Percentiles rank a stretch among this genome's conserved stretches.
phyloP scores from a whole-genome alignment of 2,888 invertebrate species.

The Eugnorisma glareosa region DNA sequence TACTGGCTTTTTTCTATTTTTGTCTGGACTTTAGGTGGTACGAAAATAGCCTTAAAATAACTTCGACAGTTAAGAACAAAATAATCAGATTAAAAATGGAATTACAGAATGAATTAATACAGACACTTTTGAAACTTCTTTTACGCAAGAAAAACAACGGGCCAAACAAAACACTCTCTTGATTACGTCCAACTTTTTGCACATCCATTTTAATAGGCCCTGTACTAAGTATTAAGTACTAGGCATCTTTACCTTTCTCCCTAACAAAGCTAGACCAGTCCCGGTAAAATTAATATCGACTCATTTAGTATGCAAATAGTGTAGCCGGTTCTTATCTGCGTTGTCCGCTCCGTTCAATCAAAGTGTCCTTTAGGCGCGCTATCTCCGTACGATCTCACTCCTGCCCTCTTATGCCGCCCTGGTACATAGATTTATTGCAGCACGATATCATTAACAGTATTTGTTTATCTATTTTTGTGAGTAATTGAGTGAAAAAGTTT shows the following conservation, averaged over 20 bases:
- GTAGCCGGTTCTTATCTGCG: slow-evolving; percentile 82
- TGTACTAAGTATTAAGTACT: slow-evolving; percentile 53
- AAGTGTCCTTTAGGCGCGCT: slow-evolving; percentile 86
- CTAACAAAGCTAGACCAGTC: slow-evolving; percentile 71
- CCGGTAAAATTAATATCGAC: slow-evolving; percentile 86
- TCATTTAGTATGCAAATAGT: slow-evolving; percentile 90
- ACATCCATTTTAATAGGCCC: slow-evolving; percentile 63
- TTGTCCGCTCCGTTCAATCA: slow-evolving; percentile 89
- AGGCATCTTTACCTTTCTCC: slow-evolving; percentile 61
- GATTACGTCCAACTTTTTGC: slow-evolving; percentile 36
- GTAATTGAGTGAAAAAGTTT: slow-evolving; percentile 69
- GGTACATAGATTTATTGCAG: slow-evolving; percentile 83
- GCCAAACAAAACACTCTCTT: slow-evolving; percentile 33
- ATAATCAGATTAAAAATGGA: not conserved
- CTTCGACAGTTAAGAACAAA: not conserved
- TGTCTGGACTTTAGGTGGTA: slow-evolving; percentile 5
- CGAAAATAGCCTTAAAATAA: not conserved
- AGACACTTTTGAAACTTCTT: not conserved
- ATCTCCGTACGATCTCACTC: slow-evolving; percentile 82
- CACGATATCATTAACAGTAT: slow-evolving; percentile 79
- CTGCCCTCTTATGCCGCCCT: slow-evolving; percentile 81
- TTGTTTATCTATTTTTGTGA: slow-evolving; percentile 78
- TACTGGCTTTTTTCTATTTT: slow-evolving; percentile 17
- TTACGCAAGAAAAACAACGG: slow-evolving; percentile 9
- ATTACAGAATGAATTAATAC: not conserved